Conservation (phyloP, 2,113 vertebrate genomes). For the Pao palembangensis region DNA sequence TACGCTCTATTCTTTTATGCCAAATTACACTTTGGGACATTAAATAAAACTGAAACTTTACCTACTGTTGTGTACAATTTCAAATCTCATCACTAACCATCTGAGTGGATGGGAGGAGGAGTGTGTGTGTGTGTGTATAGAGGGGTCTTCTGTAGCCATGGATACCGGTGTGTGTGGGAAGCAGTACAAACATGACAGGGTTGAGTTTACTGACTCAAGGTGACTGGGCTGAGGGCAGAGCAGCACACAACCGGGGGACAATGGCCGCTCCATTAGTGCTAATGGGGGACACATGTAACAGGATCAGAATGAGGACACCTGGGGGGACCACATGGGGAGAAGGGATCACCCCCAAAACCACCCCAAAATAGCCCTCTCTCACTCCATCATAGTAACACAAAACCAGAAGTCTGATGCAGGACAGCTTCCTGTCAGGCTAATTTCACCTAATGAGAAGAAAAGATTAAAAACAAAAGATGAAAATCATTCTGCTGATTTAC, state of each 20-base stretch:
- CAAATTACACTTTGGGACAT: too few relatives aligned
- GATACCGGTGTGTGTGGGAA: constrained; percentile 70
- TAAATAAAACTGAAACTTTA: too few relatives aligned
- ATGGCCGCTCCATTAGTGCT: constrained; percentile 68
- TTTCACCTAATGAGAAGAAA: not conserved
- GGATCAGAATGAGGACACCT: constrained; percentile 72
- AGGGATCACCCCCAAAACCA: constrained; percentile 25
- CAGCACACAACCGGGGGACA: constrained; percentile 54
- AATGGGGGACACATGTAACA: constrained; percentile 75
- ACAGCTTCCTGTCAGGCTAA: constrained; percentile 4
- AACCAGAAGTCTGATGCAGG: constrained; percentile 14
- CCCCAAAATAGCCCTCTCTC: constrained; percentile 21
- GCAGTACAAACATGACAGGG: constrained; percentile 68
- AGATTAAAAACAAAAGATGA: too few relatives aligned
- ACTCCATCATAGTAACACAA: constrained; percentile 58
- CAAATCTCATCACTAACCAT: not conserved
- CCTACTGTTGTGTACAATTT: too few relatives aligned
- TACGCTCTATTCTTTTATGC: too few relatives aligned
- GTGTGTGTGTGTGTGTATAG: constrained; percentile 2
- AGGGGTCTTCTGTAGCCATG: constrained; percentile 51
- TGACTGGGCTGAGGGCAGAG: constrained; percentile 55
- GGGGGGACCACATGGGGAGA: constrained; percentile 72
- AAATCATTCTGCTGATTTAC: too few relatives aligned
- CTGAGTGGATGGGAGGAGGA: constrained; percentile 2
- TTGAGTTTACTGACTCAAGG: constrained; percentile 69